These are phyloP conservation scores for Bombylius major DNA, from an alignment of 2,888 invertebrate species.

Conservation along the genomic window DNA sequence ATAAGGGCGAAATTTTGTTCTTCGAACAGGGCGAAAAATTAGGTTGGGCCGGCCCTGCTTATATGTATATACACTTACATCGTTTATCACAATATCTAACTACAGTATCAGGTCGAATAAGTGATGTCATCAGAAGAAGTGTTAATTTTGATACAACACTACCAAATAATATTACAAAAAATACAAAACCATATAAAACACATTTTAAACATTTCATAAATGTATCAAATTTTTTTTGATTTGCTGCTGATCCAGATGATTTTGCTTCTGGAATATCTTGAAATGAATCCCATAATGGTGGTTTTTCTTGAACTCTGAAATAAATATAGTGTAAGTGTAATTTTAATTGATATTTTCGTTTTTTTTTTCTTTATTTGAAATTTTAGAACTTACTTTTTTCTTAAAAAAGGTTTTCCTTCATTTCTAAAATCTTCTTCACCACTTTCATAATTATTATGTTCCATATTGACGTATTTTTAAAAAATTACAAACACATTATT, in stretches of 20 bases:
- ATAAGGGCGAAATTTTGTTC: too few relatives aligned
- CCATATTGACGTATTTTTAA: too few relatives aligned
- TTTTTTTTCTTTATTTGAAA: too few relatives aligned
- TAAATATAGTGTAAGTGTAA: too few relatives aligned
- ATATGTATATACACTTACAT: conserved; percentile 28
- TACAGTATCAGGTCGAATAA: conserved; percentile 43
- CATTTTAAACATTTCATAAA: conserved; percentile 53
- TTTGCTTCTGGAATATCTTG: conserved; percentile 55
- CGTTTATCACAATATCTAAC: conserved; percentile 47
- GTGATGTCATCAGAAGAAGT: conserved; percentile 60
- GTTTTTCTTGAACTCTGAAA: conserved; percentile 23
- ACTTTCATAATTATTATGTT: not conserved
- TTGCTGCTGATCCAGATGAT: conserved; percentile 54
- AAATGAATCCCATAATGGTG: conserved; percentile 68
- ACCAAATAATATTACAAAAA: conserved; percentile 49
- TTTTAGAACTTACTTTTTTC: not conserved
- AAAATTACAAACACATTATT: too few relatives aligned
- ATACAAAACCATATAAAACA: conserved; percentile 54
- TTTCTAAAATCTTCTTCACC: not conserved
- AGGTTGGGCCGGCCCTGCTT: too few relatives aligned
- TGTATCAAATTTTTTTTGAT: conserved; percentile 46
- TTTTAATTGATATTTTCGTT: too few relatives aligned
- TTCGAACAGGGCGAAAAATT: too few relatives aligned
- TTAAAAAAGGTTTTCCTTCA: not conserved
- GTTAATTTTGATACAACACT: conserved; percentile 63